These are phyloP conservation scores for Branchellion lobata DNA, from an alignment of 2,888 invertebrate species.

Conservation along the genomic window DNA sequence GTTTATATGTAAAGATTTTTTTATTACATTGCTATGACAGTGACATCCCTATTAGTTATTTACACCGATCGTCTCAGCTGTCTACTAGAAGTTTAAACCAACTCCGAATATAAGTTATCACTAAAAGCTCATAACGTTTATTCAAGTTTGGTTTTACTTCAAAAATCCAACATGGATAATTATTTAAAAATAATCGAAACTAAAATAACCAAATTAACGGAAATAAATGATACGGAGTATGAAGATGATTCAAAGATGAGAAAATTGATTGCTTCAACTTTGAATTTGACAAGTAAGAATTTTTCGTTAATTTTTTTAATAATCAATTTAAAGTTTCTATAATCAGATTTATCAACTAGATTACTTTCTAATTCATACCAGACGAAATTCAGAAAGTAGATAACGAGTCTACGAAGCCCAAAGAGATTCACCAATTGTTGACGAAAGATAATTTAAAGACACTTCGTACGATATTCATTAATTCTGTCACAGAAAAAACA, in stretches of 20 bases:
- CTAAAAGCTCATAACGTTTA: too few species aligned
- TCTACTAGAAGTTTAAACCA: not conserved
- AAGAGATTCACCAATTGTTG: constrained; percentile 22
- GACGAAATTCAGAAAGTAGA: too few species aligned
- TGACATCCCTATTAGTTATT: too few species aligned
- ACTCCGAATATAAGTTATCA: too few species aligned
- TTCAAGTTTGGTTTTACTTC: not conserved
- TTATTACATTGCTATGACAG: too few species aligned
- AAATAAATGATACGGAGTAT: constrained; percentile 7
- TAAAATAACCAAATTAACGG: constrained; percentile 19
- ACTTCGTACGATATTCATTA: constrained; percentile 16
- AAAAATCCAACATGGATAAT: constrained; percentile 32
- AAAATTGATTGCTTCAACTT: constrained; percentile 12
- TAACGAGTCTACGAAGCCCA: not conserved
- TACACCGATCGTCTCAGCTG: not conserved
- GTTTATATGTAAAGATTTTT: too few species aligned
- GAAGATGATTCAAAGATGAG: not conserved
- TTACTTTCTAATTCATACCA: too few species aligned
- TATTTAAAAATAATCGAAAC: constrained; percentile 23
- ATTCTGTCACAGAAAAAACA: constrained; percentile 24
- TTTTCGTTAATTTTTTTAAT: too few species aligned
- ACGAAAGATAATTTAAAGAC: constrained; percentile 25
- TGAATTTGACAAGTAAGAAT: too few species aligned
- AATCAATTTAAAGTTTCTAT: too few species aligned
- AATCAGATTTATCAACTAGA: too few species aligned